Conservation (phyloP, 2,113 vertebrate species). For the Mola mola region DNA sequence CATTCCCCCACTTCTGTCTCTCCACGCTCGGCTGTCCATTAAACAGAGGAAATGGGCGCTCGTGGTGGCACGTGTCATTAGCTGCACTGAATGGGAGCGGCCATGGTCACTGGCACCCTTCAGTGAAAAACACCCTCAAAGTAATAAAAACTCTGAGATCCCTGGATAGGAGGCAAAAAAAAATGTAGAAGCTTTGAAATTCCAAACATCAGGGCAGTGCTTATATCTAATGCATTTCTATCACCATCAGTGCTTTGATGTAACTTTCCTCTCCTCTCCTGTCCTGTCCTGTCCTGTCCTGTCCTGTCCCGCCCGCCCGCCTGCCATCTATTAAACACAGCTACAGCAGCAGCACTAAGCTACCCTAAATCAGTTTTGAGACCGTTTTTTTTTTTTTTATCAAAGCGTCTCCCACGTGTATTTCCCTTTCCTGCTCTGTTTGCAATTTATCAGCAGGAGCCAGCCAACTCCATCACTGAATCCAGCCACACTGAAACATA, state of each 20-base stretch:
- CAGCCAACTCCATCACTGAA: background rate
- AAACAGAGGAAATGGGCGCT: conserved; percentile 23
- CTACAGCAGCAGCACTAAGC: conserved; percentile 41
- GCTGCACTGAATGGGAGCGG: conserved; percentile 53
- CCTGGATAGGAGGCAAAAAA: conserved; percentile 34
- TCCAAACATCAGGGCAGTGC: conserved; percentile 48
- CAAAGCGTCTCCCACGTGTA: conserved; percentile 55
- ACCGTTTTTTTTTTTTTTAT: conserved; percentile 59
- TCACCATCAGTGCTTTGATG: conserved; percentile 64
- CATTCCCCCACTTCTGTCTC: conserved; percentile 22
- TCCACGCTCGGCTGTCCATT: conserved; percentile 40
- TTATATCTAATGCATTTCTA: conserved; percentile 62
- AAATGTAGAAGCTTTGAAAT: conserved; percentile 56
- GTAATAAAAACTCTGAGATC: conserved; percentile 48
- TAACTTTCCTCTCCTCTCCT: conserved; percentile 36
- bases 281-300: conserved; percentile 33
- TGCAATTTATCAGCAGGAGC: conserved; percentile 45
- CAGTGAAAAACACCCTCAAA: conserved; percentile 44
- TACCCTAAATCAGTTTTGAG: conserved; percentile 56
- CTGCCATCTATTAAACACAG: too few species aligned
- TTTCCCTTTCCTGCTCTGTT: conserved; percentile 47
- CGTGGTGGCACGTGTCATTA: conserved; percentile 34
- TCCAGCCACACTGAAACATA: too few species aligned
- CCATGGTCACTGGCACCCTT: conserved; percentile 18
- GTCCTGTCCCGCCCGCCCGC: conserved; percentile 43